Base-by-base conservation (phyloP, 2,797 vertebrate species). In the Hippocampus kuda region DNA sequence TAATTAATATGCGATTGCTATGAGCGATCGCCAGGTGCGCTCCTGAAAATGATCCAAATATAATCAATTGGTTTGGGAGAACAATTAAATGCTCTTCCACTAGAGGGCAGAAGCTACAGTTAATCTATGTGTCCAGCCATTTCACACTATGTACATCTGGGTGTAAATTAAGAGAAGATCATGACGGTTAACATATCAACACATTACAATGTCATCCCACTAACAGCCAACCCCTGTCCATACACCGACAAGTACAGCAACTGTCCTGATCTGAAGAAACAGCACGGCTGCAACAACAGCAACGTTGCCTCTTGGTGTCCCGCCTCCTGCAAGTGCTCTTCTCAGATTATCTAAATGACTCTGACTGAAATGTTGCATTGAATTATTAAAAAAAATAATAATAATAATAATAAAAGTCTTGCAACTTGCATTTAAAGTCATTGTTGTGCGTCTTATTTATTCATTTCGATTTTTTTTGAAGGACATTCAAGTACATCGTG, bases 271-370 rank as follows among this genome's bases (percentile, higher is more conserved):
- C 77, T 83, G 74, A 80, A 76, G 72, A 0, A 74, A 62, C 5
- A 66, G 57, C 70, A 12, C 38, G 69, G 75, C 60, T 84, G 84
- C 69, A 63, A 24, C 10, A 1, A 80, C 26, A 1, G 0, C 0
- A 1, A 70, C 0, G 69, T 87, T 41, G 77, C 68, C 5, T 66
- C 72, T 2, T 85, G 74, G 84, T 86, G 83, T 57, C 64, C 68
- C 0, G 75, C 79, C 59, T 83, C 81, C 69, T 87, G 84, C 81
- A 81, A 68, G 49, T 87, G 85, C 70, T 68, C 38, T 41, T 57
- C 1, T 34, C 16, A 83, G 67, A 84, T 83, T 8, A 24, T 65
- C 38, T 83, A 53, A 83, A 68, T 13, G 2, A 16, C 54, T 69
- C 24, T 13, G 56, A 65, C 57, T 67, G 57, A 34, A 68, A 42